Base-by-base conservation (phyloP, 2,888 invertebrate genomes). In the Rhagophthalmus giganteus region DNA sequence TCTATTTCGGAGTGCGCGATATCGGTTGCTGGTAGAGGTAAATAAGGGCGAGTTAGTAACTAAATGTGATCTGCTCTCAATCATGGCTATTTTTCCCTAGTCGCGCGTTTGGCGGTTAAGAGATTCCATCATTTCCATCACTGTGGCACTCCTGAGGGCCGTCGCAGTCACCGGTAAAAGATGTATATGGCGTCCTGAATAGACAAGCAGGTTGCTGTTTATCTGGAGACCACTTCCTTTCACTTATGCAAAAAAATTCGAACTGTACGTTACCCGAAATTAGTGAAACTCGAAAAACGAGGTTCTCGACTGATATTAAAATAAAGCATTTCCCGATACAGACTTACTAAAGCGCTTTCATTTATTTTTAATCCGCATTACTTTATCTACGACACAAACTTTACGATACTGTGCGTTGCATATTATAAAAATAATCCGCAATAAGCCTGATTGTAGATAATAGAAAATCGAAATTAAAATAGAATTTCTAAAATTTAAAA, bases 121-220 rank as follows among this genome's bases (percentile, higher is more conserved):
- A 75, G 74, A 75, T 75, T 75, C 75, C 75, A 75, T 75, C 74
- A 74, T 74, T 74, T 69, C 72, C 74, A 74, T 74, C 74, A 73
- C 66, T 72, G 73, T 74, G 67, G 73, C 69, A 73, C 75, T 72
- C 74, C 66, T 63, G 75, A 74, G 75, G 70, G 71, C 69, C 68
- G 71, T 75, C 72, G 62, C 65, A 69, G 74, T 74, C 74, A 69
- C 69, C 64, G 66, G 67, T 72, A 72, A 73, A 69, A 69, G 68
- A 72, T 73, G 72, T 67, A 67, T 68, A 71, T 66, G 67, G 61
- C 64, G 65, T 63, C 63, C 63, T 65, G 68, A 66, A 69, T 68
- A 68, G 68, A 66, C 68, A 69, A 67, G 63, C 62, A 51, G 51
- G 30, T n/a, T 27, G 35, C 52, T 47, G 32, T 46, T 52, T 41